phyloP scores from a whole-genome alignment of 2,113 vertebrate species.

The Plecturocebus donacophilus region DNA sequence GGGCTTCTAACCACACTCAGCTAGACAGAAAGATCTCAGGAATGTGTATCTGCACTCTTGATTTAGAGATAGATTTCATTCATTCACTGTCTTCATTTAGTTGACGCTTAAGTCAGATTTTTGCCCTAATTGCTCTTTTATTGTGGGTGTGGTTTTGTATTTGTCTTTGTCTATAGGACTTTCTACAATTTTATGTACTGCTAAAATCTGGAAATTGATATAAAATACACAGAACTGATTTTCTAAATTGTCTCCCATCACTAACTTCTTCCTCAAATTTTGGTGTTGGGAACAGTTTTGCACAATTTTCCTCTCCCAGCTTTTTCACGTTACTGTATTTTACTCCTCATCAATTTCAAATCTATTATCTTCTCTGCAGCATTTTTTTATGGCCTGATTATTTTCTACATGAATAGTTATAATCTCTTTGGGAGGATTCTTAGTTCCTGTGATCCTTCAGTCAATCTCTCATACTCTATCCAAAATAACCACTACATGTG shows the following conservation, averaged over 20 bases:
- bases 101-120: background rate
- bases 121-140: background rate
- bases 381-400: background rate
- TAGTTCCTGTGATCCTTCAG: background rate
- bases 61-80: background rate
- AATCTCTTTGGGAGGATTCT: background rate
- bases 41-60: background rate
- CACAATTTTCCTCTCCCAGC: background rate
- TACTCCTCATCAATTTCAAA: background rate
- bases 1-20: background rate
- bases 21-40: background rate
- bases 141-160: background rate
- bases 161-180: background rate
- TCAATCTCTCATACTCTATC: background rate
- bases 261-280: background rate
- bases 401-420: background rate
- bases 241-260: background rate
- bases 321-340: background rate
- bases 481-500: background rate
- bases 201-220: background rate
- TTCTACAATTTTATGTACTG: background rate
- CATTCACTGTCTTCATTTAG: background rate
- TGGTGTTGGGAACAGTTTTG: background rate
- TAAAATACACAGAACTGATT: background rate
- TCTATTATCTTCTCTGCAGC: background rate